Base-by-base conservation (phyloP, 2,113 vertebrate genomes). In the Percina caprodes region DNA sequence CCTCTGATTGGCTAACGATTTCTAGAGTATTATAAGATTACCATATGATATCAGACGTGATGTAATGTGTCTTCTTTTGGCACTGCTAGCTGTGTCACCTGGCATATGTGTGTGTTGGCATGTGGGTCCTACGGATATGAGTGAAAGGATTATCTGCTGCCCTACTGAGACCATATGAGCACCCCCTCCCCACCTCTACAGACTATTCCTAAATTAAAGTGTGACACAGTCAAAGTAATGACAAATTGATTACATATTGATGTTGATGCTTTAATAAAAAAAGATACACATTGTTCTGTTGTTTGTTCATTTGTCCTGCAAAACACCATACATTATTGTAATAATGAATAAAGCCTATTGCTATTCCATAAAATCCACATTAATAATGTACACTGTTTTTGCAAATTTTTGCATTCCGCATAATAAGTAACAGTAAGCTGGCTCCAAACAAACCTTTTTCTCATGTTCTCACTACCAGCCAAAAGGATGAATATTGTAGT, bases 121-220 rank as follows among this genome's bases (percentile, higher is more conserved):
- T 89, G 87, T 90, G 83, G 86, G 80, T 69, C 68, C 83, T 78
- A 69, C 79, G 87, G 92, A 91, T 90, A 90, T 89, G 88, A 92
- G 69, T 68, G 65, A 84, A 86, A 82, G 86, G 92, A 92, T 93
- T 92, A 94, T 91, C 81, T 74, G 80, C 60, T 51, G 55, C 75
- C 88, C 88, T 21, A 89, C 91, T 88, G 88, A 84, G 87, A 88
- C 82, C 89, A 91, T 86, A 85, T 89, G 89, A 92, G 60, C 85
- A 68, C 46, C 39, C 39, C 30, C 9, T 2, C 39, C 39, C 39
- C 10, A 11, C 39, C 48, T 63, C 68, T 51, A 45, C 23, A 65
- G 72, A 58, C n/a, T 8, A 58, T 21, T 55, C 72, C 49, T 49
- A 80, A 73, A 86, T 89, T 42, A 60, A 86, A 74, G 30, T 74